Percentiles rank a stretch among this genome's conserved stretches.
These are phyloP conservation scores for Colistium nudipinnis DNA, from an alignment of 2,113 vertebrate genomes.

Conservation along the genomic window DNA sequence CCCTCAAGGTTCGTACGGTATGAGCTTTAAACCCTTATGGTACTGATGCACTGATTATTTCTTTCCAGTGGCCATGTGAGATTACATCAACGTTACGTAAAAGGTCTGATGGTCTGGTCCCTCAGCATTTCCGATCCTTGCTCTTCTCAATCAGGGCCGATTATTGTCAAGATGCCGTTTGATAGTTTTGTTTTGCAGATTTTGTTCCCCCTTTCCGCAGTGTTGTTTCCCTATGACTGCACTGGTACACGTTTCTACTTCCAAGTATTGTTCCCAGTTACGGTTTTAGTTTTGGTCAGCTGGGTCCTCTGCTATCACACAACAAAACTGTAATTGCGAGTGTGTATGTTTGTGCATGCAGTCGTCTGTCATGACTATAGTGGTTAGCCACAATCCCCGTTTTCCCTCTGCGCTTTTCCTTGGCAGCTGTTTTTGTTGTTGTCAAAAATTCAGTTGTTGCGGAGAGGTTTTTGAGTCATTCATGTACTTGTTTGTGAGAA, in stretches of 20 bases:
- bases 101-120: slow-evolving; percentile 6
- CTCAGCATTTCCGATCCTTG: slow-evolving; percentile 3
- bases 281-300: slow-evolving; percentile 12
- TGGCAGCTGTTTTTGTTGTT: slow-evolving; percentile 36
- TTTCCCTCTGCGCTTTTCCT: slow-evolving; percentile 26
- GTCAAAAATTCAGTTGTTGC: slow-evolving; percentile 16
- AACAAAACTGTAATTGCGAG: background rate
- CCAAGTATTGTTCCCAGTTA: slow-evolving; percentile 72
- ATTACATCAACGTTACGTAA: slow-evolving; percentile 52
- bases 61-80: slow-evolving; percentile 10
- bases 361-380: slow-evolving; percentile 16
- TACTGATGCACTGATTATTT: slow-evolving; percentile 16
- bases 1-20: slow-evolving; percentile 11
- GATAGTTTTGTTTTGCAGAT: slow-evolving; percentile 39
- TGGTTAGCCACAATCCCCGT: slow-evolving; percentile 14
- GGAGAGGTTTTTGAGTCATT: slow-evolving; percentile 50
- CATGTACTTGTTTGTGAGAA: slow-evolving; percentile 51
- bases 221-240: slow-evolving; percentile 60
- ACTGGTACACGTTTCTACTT: slow-evolving; percentile 60
- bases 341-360: slow-evolving; percentile 4
- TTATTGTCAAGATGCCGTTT: slow-evolving; percentile 33
- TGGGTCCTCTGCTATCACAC: slow-evolving; percentile 27
- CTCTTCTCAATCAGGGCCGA: slow-evolving; percentile 29
- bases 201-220: slow-evolving; percentile 25
- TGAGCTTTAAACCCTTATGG: slow-evolving; percentile 10